Evolutionary conservation across 2,797 vertebrate species (phyloP).

Genomic region (Pterois miles): DNA sequence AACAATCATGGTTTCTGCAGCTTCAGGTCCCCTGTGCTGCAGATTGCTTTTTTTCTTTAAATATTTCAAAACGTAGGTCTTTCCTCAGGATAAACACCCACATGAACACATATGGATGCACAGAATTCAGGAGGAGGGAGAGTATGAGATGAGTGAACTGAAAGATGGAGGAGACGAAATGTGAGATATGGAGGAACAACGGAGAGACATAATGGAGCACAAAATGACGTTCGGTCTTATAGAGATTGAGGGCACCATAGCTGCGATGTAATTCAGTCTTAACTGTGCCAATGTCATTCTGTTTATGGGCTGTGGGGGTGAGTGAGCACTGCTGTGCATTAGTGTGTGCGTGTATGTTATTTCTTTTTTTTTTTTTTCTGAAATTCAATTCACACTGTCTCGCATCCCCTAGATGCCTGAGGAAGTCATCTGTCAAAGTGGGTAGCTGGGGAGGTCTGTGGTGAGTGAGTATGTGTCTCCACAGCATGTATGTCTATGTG

Average conservation of each 20-base stretch:
- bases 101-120: background rate
- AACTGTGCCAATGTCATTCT: conserved; percentile 55
- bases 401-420: conserved; percentile 24
- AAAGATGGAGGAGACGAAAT: conserved; percentile 11
- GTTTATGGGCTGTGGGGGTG: conserved; percentile 19
- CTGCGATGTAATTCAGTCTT: conserved; percentile 46
- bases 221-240: conserved; percentile 11
- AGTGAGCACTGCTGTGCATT: background rate
- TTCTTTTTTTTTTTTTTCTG: background rate
- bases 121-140: background rate
- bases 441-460: conserved; percentile 29
- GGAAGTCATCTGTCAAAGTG: conserved; percentile 64
- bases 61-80: conserved; percentile 8
- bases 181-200: conserved; percentile 6
- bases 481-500: conserved; percentile 14
- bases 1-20: conserved; percentile 45
- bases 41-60: conserved; percentile 24
- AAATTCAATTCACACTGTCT: conserved; percentile 68
- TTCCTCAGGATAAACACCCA: conserved; percentile 18
- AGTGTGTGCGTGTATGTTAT: conserved; percentile 6
- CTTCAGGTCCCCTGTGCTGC: conserved; percentile 14
- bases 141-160: conserved; percentile 1
- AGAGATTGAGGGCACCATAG: conserved; percentile 53
- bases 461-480: conserved; percentile 30
- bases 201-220: conserved; percentile 17